Percentiles rank a stretch among this genome's conserved stretches.
phyloP scores from a whole-genome alignment of 2,888 invertebrate genomes.

The Mimumesa dahlbomi region DNA sequence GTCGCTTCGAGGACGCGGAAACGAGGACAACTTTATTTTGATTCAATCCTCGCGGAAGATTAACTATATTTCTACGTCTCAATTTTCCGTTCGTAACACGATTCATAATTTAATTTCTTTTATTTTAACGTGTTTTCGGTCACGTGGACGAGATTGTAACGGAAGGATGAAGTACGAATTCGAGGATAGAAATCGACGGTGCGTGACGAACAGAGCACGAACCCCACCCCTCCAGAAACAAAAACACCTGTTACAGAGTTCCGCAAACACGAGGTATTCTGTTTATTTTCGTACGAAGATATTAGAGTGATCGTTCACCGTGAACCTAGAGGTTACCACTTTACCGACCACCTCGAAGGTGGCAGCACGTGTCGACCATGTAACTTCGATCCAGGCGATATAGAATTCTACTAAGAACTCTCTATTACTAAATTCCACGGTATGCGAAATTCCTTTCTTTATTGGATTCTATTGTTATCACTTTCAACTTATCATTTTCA shows the following conservation, averaged over 20 bases:
- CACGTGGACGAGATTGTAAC: too few species aligned
- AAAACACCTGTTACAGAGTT: constrained; percentile 70
- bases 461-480: too few species aligned
- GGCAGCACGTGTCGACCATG: constrained; percentile 40
- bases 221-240: constrained; percentile 11
- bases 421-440: neutral
- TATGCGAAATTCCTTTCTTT: constrained; percentile 9
- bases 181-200: constrained; percentile 3
- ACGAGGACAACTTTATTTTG: constrained; percentile 10
- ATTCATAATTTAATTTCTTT: too few species aligned
- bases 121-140: neutral
- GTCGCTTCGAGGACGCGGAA: neutral
- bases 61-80: neutral
- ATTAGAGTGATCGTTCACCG: constrained; percentile 28
- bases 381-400: neutral
- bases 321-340: constrained; percentile 19
- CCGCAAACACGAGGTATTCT: constrained; percentile 53
- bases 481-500: too few species aligned
- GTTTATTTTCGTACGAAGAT: constrained; percentile 56
- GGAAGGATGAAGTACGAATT: neutral
- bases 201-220: neutral
- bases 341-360: constrained; percentile 33
- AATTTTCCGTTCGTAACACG: neutral
- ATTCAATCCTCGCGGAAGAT: neutral
- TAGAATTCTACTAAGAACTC: neutral